Base-by-base conservation (phyloP, 2,888 invertebrate species). In the Lycophotia porphyrea region DNA sequence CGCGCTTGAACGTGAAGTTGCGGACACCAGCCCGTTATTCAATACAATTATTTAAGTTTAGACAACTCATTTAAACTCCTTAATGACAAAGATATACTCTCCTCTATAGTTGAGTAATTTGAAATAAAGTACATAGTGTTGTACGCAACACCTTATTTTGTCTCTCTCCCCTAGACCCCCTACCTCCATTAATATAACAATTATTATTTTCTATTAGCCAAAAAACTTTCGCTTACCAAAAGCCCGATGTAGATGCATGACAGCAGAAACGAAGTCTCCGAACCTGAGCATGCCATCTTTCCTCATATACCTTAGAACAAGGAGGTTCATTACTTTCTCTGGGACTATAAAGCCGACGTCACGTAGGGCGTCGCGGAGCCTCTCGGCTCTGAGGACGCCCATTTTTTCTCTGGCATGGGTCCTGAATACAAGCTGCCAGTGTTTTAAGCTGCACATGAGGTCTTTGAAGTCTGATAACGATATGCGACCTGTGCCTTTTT, bases 251-350 rank as follows among this genome's bases (percentile, higher is more conserved):
- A 99, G 96, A 92, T 99, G 98, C 89, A 99, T 96, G 88, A 99
- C 98, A 63, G 98, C 98, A 1, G 98, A 98, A 4, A 99, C 99
- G 92, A 99, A 99, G 93, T 99, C 99, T 18, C 99, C 99, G 90
- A 99, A 98, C 86, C 99, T 96, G 64, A 99, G 96, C 74, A 99
- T 99, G 58, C 99, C 99, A 92, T 99, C 99, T 93, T 99, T 99
- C 84, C 99, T 97, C 98, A 99, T 99, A 89, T 99, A 99, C 81
- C 98, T 97, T 82, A 99, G 96, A 80, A 99, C 98, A 15, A 99
- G 96, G 68, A 98, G 97, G 13, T 98, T 98, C 91, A 99, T 96
- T 44, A 98, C 98, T 81, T 98, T 98, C 77, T 98, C 98, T 88
- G 98, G 98, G 42, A 99, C 95, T 89, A 98, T 98, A 91, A 99